Conservation (phyloP, 2,113 vertebrate genomes). For the Monopterus albus region DNA sequence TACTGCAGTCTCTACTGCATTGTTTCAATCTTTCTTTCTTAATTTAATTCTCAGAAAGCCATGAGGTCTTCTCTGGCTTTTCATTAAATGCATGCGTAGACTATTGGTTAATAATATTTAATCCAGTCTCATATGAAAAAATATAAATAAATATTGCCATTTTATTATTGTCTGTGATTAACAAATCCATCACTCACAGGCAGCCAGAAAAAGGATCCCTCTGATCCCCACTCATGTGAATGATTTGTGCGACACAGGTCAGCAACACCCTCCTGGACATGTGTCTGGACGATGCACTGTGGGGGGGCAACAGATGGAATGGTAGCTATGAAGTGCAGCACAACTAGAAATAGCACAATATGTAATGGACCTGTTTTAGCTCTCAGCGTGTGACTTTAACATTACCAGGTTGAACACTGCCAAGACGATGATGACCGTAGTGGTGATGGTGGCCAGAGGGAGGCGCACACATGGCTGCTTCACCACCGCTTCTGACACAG, state of each 20-base stretch:
- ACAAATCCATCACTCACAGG: constrained; percentile 76
- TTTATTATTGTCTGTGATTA: not conserved
- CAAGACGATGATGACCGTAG: constrained; percentile 84
- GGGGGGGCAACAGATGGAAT: not conserved
- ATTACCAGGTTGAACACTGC: constrained; percentile 91
- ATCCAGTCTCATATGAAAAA: not conserved
- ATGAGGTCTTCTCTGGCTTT: not conserved
- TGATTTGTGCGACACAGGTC: constrained; percentile 15
- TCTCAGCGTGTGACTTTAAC: not conserved
- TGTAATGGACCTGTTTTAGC: not conserved
- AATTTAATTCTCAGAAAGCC: not conserved
- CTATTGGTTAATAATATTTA: not conserved
- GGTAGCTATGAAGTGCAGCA: constrained; percentile 28
- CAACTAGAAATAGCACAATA: constrained; percentile 42
- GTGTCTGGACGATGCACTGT: constrained; percentile 62
- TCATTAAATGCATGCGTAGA: not conserved
- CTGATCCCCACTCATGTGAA: constrained; percentile 6
- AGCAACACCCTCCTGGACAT: not conserved
- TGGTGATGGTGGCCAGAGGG: constrained; percentile 85
- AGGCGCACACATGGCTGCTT: constrained; percentile 88
- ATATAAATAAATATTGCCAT: not conserved
- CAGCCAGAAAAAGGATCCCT: constrained; percentile 60
- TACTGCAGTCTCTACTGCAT: too few species aligned
- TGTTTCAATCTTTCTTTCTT: too few species aligned
- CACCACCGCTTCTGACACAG: constrained; percentile 87